phyloP scores from a whole-genome alignment of 2,113 vertebrate genomes.

The Oryzias curvinotus region DNA sequence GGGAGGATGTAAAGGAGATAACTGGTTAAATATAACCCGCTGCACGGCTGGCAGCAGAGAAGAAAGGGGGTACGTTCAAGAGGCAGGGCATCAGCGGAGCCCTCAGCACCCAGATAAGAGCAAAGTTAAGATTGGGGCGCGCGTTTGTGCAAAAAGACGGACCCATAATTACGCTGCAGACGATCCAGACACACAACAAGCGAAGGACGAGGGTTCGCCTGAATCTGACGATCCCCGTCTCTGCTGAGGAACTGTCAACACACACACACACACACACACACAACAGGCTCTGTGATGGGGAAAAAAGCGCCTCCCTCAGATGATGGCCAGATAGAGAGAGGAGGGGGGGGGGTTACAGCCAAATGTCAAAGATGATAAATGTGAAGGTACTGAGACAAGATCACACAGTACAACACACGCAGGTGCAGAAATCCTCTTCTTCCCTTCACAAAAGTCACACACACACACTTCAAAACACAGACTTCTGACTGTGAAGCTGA shows the following conservation, averaged over 20 bases:
- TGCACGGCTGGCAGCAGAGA: constrained; percentile 72
- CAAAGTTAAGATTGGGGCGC: constrained; percentile 50
- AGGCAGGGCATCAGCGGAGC: constrained; percentile 78
- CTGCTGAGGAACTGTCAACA: constrained; percentile 71
- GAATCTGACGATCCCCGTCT: constrained; percentile 21
- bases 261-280: constrained; percentile 78
- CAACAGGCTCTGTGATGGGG: constrained; percentile 80
- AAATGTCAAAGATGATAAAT: constrained; percentile 84
- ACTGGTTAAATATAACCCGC: constrained; percentile 79
- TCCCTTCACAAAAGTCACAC: constrained; percentile 15
- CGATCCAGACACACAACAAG: constrained; percentile 36
- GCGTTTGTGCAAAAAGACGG: constrained; percentile 26
- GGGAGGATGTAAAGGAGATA: constrained; percentile 80
- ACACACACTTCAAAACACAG: constrained; percentile 9
- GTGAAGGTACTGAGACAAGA: constrained; percentile 74
- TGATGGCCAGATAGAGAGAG: constrained; percentile 73
- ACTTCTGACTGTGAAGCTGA: not conserved
- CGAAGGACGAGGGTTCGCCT: not conserved
- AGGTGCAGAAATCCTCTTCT: constrained; percentile 2
- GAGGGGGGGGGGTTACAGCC: constrained; percentile 64
- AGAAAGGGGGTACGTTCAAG: constrained; percentile 78
- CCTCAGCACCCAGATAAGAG: constrained; percentile 77
- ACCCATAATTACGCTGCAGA: constrained; percentile 61
- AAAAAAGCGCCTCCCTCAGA: constrained; percentile 81
- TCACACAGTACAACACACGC: constrained; percentile 50